phyloP scores from a whole-genome alignment of 2,797 vertebrate species.

The Microctenopoma stevenorrisi region DNA sequence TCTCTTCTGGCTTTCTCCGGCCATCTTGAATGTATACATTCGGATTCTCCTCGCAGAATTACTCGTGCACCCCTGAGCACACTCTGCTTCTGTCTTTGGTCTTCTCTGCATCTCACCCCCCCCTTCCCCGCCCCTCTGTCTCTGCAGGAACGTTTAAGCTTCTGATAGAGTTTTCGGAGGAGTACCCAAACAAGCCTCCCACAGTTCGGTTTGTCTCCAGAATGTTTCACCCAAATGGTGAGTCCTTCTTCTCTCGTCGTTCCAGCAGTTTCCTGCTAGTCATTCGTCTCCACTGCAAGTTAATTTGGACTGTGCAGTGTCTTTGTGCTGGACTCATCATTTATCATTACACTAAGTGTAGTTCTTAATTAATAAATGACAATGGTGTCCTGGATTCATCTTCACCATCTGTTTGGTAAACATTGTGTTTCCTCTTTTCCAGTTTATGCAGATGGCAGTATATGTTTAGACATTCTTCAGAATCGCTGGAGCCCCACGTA shows the following conservation, averaged over 20 bases:
- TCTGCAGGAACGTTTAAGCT: constrained; percentile 97
- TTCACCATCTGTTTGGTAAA: not conserved
- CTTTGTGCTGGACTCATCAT: too few relatives aligned
- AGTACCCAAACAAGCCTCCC: constrained; percentile 99
- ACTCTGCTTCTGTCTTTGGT: not conserved
- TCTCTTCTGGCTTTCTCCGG: constrained; percentile 40
- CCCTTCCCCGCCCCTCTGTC: not conserved
- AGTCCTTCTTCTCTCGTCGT: constrained; percentile 10
- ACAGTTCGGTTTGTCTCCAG: constrained; percentile 99
- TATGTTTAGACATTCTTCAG: constrained; percentile 99
- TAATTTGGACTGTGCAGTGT: too few relatives aligned
- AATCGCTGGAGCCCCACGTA: constrained; percentile 99
- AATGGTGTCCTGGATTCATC: not conserved
- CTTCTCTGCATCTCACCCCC: not conserved
- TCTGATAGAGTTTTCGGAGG: constrained; percentile 99
- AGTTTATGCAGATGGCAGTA: constrained; percentile 99
- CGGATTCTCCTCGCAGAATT: constrained; percentile 31
- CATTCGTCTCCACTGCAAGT: not conserved
- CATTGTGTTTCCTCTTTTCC: constrained; percentile 27
- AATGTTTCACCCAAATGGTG: constrained; percentile 98
- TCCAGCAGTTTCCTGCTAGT: constrained; percentile 2
- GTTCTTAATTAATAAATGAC: too few relatives aligned
- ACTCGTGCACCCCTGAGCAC: not conserved
- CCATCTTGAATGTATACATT: constrained; percentile 26
- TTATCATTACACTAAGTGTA: too few relatives aligned